Evolutionary conservation across 92 coral and sea anemone species (phyloP).

Genomic region (Phenganax marumi): DNA sequence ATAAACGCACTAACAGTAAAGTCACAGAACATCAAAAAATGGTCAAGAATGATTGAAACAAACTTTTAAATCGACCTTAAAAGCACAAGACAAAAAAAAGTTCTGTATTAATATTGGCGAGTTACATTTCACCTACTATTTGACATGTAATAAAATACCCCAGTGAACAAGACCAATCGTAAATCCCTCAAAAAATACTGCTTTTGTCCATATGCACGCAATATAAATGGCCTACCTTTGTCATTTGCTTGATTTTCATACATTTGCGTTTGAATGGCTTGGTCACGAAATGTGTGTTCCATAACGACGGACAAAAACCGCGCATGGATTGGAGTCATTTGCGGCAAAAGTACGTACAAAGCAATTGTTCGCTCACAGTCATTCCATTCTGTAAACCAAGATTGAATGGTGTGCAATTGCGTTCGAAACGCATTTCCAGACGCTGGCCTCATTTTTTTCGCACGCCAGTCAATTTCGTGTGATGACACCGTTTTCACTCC

Average conservation of each 20-base stretch:
- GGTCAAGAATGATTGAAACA: no score
- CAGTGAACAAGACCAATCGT: neutral
- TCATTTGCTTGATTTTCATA: slow-evolving; percentile 86
- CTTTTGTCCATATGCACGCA: neutral
- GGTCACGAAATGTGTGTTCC: slow-evolving; percentile 96
- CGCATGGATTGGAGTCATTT: slow-evolving; percentile 92
- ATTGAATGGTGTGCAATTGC: slow-evolving; percentile 83
- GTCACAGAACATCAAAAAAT: no score
- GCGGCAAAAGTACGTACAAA: slow-evolving; percentile 76
- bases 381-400: slow-evolving; percentile 95
- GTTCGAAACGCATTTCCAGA: slow-evolving; percentile 61
- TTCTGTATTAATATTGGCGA: neutral
- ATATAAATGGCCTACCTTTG: slow-evolving; percentile 65
- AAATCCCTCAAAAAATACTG: neutral
- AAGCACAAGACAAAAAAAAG: no score
- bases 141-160: neutral
- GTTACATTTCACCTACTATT: neutral
- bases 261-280: slow-evolving; percentile 75
- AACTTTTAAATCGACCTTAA: no score
- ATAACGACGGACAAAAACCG: slow-evolving; percentile 82
- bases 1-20: neutral
- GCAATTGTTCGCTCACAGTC: slow-evolving; percentile 98
- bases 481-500: slow-evolving; percentile 1
- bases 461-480: slow-evolving; percentile 50
- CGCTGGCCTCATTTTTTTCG: slow-evolving; percentile 93